Base-by-base conservation (phyloP, 1,140 invertebrate genomes). In the Trachymyrmex cornetzi region DNA sequence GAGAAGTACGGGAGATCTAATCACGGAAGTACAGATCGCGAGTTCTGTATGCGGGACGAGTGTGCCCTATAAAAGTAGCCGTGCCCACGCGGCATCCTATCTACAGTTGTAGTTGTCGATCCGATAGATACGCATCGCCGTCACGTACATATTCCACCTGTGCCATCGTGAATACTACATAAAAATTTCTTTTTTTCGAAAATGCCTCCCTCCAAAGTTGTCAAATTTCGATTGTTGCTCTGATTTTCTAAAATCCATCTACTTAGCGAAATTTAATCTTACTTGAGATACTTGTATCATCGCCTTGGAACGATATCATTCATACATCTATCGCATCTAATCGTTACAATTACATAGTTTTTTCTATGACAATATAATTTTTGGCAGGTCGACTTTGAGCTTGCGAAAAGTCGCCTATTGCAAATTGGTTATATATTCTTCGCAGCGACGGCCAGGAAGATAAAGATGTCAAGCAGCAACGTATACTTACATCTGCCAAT, bases 141-240 rank as follows among this genome's bases (percentile, higher is more conserved):
- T 90, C 89, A 90, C 89, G 89, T 89, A 89, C 85, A 22, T 61
- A 61, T 59, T 74, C 84, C 85, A 90, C 88, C 88, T 90, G 77
- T 67, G 66, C 66, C 57, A 89, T 72, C 77, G 57, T 84, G 85
- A 87, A 89, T 84, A 87, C 89, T n/a, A 34, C 72, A 69, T 89
- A 84, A 84, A 44, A 90, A 89, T 82, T 55, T 48, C 14, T 57
- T 87, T 67, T 67, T 72, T 50, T 87, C 63, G 27, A 12, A 48
- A 27, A n/a, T 7, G 50, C 72, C 79, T 57, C n/a, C 22, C 4
- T 6, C n/a, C n/a, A 5, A 57, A 14, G 1, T 22, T 7, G 85
- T 87, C 69, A 24, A 55, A 44, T 30, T 64, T 22, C 50, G 34
- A 59, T 27, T 50, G 24, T 69, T 75, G 38, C 12, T 24, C 69